Percentiles rank a stretch among this genome's conserved stretches.
phyloP scores from a whole-genome alignment of 2,888 invertebrate genomes.

The Erannis defoliaria region DNA sequence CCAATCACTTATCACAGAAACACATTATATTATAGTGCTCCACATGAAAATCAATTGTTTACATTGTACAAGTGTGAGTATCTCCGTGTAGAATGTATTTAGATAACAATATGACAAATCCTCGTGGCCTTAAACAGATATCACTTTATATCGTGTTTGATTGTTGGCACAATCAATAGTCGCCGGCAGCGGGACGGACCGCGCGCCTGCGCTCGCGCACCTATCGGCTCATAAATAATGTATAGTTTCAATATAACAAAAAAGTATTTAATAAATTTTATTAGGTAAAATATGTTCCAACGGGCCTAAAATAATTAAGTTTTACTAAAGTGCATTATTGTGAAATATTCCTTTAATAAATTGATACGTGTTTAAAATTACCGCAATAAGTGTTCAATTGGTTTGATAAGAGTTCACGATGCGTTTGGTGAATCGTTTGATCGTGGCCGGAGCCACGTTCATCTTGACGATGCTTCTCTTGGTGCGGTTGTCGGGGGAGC shows the following conservation, averaged over 20 bases:
- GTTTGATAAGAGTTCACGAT: constrained; percentile 47
- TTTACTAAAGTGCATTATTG: not conserved
- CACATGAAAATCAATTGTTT: constrained; percentile 2
- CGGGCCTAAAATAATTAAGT: too few relatives aligned
- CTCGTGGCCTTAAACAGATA: constrained; percentile 7
- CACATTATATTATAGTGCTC: not conserved
- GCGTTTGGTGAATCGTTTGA: constrained; percentile 60
- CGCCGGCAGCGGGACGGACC: constrained; percentile 22
- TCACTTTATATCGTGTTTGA: constrained; percentile 31
- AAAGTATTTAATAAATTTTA: too few relatives aligned
- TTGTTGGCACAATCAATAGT: constrained; percentile 32
- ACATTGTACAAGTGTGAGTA: constrained; percentile 2
- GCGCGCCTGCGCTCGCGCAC: constrained; percentile 32
- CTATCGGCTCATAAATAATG: not conserved
- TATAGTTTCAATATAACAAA: too few relatives aligned
- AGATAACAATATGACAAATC: constrained; percentile 30
- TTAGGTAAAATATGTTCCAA: not conserved
- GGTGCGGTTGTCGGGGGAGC: constrained; percentile 49
- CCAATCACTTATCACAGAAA: too few relatives aligned
- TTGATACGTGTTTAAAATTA: constrained; percentile 10
- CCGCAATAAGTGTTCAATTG: constrained; percentile 1
- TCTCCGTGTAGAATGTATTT: constrained; percentile 10
- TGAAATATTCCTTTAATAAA: not conserved
- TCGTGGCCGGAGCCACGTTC: constrained; percentile 52
- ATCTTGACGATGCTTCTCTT: constrained; percentile 55